Percentiles rank a stretch among this genome's conserved stretches.
Conservation (phyloP, 2,797 vertebrate species). For the Catostomus latipinnis region DNA sequence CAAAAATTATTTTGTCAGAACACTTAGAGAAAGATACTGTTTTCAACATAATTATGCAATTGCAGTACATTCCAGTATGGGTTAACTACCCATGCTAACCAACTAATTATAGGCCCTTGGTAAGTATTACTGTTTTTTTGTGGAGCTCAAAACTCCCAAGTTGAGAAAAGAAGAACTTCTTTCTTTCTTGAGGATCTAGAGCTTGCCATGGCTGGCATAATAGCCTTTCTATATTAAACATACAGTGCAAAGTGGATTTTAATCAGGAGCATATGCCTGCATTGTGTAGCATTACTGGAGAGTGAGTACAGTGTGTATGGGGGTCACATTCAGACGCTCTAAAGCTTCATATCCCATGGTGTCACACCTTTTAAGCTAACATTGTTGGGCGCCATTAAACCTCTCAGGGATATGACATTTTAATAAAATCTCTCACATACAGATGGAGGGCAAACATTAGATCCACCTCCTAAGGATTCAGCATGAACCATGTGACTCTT, state of each 20-base stretch:
- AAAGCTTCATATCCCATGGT: conserved; percentile 30
- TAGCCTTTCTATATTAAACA: conserved; percentile 44
- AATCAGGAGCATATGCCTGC: conserved; percentile 51
- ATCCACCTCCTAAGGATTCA: conserved; percentile 31
- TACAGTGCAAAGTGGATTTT: conserved; percentile 47
- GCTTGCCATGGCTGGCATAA: conserved; percentile 30
- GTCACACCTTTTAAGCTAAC: conserved; percentile 46
- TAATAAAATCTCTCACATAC: conserved; percentile 51
- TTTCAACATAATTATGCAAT: too few relatives aligned
- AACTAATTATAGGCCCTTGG: too few relatives aligned
- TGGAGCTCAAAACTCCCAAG: neutral
- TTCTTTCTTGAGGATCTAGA: conserved; percentile 3
- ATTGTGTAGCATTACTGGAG: conserved; percentile 34
- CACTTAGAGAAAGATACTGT: too few relatives aligned
- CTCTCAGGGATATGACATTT: conserved; percentile 45
- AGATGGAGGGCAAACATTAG: conserved; percentile 36
- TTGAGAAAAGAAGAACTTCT: conserved; percentile 20
- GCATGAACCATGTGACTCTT: neutral
- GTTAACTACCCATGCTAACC: too few relatives aligned
- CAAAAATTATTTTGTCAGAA: too few relatives aligned
- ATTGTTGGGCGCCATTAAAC: conserved; percentile 50
- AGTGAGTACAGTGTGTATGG: conserved; percentile 49
- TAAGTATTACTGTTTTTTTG: neutral
- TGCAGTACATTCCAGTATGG: too few relatives aligned
- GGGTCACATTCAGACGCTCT: neutral